These are phyloP conservation scores for Nothoprocta pentlandii DNA, from an alignment of 2,113 vertebrate genomes.

Conservation along the genomic window DNA sequence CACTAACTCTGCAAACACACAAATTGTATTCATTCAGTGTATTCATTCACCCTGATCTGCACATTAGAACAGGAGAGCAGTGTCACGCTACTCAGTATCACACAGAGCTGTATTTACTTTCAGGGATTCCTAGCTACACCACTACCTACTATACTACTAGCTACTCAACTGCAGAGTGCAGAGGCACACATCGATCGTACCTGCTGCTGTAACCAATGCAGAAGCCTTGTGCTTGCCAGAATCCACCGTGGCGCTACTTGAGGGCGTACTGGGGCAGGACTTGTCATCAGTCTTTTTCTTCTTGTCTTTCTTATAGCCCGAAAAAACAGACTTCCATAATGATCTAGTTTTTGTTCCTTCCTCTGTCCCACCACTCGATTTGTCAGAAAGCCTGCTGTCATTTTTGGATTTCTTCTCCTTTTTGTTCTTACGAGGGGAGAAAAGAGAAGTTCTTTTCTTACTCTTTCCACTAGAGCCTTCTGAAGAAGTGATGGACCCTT, in stretches of 20 bases:
- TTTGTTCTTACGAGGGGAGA: conserved; percentile 95
- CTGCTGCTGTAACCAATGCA: conserved; percentile 81
- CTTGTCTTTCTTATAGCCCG: conserved; percentile 96
- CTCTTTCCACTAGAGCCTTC: conserved; percentile 91
- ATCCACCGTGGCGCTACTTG: conserved; percentile 89
- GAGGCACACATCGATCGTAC: conserved; percentile 53
- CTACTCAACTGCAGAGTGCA: neutral
- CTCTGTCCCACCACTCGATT: conserved; percentile 70
- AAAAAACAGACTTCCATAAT: conserved; percentile 95
- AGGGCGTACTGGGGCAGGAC: conserved; percentile 91
- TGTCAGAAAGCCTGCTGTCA: conserved; percentile 81
- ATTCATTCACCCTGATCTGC: neutral
- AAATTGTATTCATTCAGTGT: neutral
- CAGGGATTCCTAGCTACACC: neutral
- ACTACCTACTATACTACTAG: too few species aligned
- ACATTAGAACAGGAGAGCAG: neutral
- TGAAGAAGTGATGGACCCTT: conserved; percentile 91
- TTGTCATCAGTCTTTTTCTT: conserved; percentile 92
- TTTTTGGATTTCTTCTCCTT: conserved; percentile 96
- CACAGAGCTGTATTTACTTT: neutral
- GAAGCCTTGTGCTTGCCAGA: conserved; percentile 85
- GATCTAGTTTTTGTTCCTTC: conserved; percentile 91
- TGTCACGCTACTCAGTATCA: neutral
- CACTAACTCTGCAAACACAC: neutral
- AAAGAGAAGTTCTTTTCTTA: conserved; percentile 94